Percentiles rank a stretch among this genome's conserved stretches.
Evolutionary conservation across 2,113 vertebrate genomes (phyloP).

Genomic region (Solea solea): DNA sequence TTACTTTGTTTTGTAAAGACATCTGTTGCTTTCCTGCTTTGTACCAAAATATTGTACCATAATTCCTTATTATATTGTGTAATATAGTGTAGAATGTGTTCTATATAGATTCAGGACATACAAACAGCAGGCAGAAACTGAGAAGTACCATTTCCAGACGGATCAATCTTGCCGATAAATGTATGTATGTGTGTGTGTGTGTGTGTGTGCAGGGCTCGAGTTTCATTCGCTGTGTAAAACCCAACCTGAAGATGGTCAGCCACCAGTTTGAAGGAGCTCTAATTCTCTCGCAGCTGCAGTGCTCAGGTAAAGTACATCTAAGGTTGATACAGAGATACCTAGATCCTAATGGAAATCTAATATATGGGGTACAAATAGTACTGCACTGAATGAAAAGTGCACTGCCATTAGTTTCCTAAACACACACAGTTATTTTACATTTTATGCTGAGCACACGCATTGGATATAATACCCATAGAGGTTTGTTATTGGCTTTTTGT

Average conservation of each 20-base stretch:
- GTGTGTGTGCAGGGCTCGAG: conserved; percentile 89
- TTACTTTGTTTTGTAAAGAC: neutral
- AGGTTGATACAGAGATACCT: no score
- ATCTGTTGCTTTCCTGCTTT: no score
- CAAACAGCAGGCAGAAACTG: neutral
- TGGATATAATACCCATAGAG: no score
- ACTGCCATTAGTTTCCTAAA: no score
- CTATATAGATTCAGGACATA: neutral
- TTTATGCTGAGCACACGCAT: no score
- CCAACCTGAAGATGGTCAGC: conserved; percentile 98
- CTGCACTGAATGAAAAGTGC: no score
- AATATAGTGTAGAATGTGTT: neutral
- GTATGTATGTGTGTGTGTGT: conserved; percentile 18
- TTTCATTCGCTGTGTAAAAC: conserved; percentile 98
- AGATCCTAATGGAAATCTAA: no score
- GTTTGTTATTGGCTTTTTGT: no score
- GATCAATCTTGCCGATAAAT: neutral
- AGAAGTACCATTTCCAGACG: neutral
- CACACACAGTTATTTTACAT: no score
- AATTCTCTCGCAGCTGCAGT: conserved; percentile 97
- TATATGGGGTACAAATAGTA: no score
- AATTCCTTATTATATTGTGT: no score
- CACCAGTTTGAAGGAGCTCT: conserved; percentile 97
- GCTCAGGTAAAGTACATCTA: conserved; percentile 85
- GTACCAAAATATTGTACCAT: no score